Evolutionary conservation across 1,140 invertebrate genomes (phyloP).

Genomic region (Argopecten irradians): DNA sequence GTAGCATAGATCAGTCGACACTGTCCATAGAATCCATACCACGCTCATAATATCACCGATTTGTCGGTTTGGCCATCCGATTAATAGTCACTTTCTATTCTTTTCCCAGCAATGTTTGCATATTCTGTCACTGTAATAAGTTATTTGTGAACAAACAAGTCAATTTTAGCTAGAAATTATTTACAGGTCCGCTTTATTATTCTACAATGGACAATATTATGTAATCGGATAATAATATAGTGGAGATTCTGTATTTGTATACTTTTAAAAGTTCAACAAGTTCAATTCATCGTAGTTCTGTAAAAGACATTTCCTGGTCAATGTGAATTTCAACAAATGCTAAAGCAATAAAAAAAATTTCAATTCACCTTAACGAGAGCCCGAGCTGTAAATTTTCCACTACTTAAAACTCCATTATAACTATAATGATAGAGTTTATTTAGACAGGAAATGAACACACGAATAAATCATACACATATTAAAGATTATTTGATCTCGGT

Average conservation of each 20-base stretch:
- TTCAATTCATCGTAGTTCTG: neutral
- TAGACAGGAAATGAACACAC: neutral
- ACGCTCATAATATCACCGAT: neutral
- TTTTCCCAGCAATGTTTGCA: neutral
- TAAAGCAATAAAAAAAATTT: neutral
- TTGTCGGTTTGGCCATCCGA: neutral
- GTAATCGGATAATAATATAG: too few species aligned
- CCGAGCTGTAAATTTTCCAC: neutral
- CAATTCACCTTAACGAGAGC: neutral
- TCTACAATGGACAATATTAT: too few species aligned
- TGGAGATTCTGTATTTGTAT: too few species aligned
- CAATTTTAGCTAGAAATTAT: neutral
- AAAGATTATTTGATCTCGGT: neutral
- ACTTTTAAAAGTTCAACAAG: neutral
- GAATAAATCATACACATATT: neutral
- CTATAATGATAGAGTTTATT: neutral
- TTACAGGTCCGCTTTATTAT: too few species aligned
- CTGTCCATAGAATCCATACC: neutral
- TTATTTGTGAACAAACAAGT: neutral
- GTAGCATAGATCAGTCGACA: neutral
- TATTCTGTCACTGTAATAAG: neutral
- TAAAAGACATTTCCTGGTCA: neutral
- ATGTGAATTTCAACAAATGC: neutral
- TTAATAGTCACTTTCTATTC: neutral
- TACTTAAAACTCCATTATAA: neutral